phyloP scores from a whole-genome alignment of 2,888 invertebrate species.

The Anthrax anthrax region DNA sequence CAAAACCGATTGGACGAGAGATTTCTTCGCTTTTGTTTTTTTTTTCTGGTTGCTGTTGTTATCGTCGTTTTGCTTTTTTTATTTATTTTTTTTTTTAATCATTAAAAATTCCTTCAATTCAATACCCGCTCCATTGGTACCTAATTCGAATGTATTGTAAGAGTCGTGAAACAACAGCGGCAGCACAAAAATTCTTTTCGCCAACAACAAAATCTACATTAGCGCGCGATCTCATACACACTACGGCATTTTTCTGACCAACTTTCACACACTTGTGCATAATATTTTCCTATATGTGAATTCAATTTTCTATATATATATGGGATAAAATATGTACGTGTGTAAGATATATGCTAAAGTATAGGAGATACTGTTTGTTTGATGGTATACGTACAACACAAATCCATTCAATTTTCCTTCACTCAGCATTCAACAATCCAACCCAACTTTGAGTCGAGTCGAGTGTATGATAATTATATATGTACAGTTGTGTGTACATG shows the following conservation, averaged over 20 bases:
- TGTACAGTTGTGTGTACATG: too few species aligned
- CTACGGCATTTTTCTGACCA: background rate
- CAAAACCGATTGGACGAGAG: background rate
- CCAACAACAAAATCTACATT: constrained; percentile 3
- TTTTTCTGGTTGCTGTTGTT: background rate
- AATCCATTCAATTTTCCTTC: too few species aligned
- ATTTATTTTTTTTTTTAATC: background rate
- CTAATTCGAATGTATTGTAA: background rate
- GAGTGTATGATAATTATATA: too few species aligned
- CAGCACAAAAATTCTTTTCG: constrained; percentile 5
- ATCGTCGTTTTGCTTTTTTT: too few species aligned
- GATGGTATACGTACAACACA: too few species aligned
- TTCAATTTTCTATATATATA: too few species aligned
- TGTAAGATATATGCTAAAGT: too few species aligned
- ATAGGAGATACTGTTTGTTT: too few species aligned
- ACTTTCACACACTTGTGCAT: background rate
- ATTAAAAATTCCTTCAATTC: background rate
- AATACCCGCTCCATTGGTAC: background rate
- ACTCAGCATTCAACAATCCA: too few species aligned
- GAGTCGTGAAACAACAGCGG: constrained; percentile 1
- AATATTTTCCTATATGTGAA: too few species aligned
- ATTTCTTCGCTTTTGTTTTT: background rate
- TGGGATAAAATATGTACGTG: too few species aligned
- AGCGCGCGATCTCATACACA: background rate
- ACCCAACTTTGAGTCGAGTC: too few species aligned